A percentile compares a stretch with the other conserved stretches of the same genome.
phyloP scores from a whole-genome alignment of 1,140 invertebrate genomes.

The Apocrypta bakeri region DNA sequence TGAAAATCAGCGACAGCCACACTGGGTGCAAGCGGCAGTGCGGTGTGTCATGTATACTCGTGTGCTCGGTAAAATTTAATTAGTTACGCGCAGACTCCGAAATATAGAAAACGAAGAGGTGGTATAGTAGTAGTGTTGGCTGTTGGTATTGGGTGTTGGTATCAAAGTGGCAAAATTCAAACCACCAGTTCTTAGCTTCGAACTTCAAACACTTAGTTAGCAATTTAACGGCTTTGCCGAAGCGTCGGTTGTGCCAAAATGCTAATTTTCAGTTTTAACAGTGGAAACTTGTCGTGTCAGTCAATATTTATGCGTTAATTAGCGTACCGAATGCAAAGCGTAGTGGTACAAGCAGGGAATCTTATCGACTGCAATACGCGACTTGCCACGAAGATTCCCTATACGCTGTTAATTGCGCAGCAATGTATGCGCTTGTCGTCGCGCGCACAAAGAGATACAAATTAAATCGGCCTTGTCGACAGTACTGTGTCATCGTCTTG shows the following conservation, averaged over 20 bases:
- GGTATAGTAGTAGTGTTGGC: too few relatives aligned
- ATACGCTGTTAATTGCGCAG: neutral
- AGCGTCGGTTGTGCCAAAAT: neutral
- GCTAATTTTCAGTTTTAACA: constrained; percentile 13
- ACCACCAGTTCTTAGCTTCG: constrained; percentile 15
- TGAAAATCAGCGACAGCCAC: too few relatives aligned
- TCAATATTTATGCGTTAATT: constrained; percentile 34
- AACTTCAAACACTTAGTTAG: constrained; percentile 1
- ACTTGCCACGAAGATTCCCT: neutral
- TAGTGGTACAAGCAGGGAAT: neutral
- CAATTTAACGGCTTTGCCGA: neutral
- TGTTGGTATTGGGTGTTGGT: neutral
- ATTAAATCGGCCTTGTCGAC: neutral
- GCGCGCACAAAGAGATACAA: neutral
- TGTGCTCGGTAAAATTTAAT: neutral
- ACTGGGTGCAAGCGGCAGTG: too few relatives aligned
- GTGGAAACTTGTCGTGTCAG: constrained; percentile 3
- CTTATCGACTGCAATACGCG: neutral
- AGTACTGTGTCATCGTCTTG: too few relatives aligned
- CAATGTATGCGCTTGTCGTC: neutral
- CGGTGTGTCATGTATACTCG: too few relatives aligned
- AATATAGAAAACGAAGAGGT: neutral
- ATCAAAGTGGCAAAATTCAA: constrained; percentile 3
- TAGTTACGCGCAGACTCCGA: neutral
- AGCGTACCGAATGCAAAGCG: neutral